Evolutionary conservation across 2,113 vertebrate genomes (phyloP).

Genomic region (Trichechus manatus): DNA sequence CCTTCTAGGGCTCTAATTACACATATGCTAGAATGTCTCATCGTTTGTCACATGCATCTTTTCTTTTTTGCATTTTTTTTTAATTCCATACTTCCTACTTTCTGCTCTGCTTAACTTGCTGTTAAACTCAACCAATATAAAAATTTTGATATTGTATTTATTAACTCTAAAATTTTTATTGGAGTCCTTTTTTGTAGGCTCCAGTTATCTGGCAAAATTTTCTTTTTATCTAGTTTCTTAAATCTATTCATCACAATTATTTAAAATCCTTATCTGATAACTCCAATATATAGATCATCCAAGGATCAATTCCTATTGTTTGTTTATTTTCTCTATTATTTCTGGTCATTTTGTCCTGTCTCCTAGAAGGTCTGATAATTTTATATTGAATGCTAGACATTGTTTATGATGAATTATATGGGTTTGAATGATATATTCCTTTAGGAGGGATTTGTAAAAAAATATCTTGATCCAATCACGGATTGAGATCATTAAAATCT

Average conservation of each 20-base stretch:
- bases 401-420: neutral
- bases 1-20: neutral
- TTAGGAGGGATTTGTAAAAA: neutral
- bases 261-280: slow-evolving; percentile 24
- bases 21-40: neutral
- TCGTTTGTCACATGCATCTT: neutral
- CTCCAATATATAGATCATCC: neutral
- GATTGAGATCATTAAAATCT: neutral
- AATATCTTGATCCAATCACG: neutral
- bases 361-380: neutral
- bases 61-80: neutral
- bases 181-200: neutral
- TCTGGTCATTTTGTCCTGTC: neutral
- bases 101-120: neutral
- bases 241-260: neutral
- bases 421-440: neutral
- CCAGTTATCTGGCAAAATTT: neutral
- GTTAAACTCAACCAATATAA: neutral
- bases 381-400: slow-evolving; percentile 12
- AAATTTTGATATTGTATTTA: slow-evolving; percentile 1
- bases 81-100: neutral
- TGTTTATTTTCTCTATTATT: neutral
- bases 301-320: neutral
- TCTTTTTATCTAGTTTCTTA: slow-evolving; percentile 4
- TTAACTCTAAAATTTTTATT: neutral